Evolutionary conservation across 35 echinoderm and acorn worm species (phyloP).

Genomic region (Heliocidaris erythrogramma): DNA sequence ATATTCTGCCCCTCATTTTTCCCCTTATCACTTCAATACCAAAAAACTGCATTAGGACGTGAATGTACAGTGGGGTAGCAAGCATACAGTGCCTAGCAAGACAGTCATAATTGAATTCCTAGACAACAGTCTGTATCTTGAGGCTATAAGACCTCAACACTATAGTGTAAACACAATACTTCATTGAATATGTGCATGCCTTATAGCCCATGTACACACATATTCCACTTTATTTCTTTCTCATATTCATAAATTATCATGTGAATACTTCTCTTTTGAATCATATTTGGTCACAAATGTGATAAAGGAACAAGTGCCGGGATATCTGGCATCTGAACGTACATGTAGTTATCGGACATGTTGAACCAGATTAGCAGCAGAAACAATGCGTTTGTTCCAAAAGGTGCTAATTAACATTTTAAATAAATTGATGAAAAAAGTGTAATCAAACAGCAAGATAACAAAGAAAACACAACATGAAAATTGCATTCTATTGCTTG

Average conservation of each 20-base stretch:
- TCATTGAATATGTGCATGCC: background rate
- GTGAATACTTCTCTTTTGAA: background rate
- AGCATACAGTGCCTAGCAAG: background rate
- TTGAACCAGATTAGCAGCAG: no score
- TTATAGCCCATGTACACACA: background rate
- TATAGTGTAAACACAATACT: background rate
- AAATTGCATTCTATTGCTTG: no score
- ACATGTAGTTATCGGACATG: no score
- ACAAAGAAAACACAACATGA: no score
- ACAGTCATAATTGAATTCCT: slow-evolving; percentile 3
- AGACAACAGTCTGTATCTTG: slow-evolving; percentile 9
- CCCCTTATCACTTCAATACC: background rate
- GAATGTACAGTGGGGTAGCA: background rate
- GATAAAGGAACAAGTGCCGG: no score
- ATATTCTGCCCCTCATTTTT: background rate
- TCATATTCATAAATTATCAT: background rate
- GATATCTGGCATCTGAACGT: no score
- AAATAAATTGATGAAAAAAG: no score
- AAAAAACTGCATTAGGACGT: background rate
- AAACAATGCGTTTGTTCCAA: no score
- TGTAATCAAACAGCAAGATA: no score
- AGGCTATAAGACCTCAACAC: background rate
- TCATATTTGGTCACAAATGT: no score
- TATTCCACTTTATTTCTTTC: background rate
- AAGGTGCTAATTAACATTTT: no score